A percentile compares a stretch with the other conserved stretches of the same genome.
Conservation (phyloP, 2,888 invertebrate genomes). For the Junonia oenone region DNA sequence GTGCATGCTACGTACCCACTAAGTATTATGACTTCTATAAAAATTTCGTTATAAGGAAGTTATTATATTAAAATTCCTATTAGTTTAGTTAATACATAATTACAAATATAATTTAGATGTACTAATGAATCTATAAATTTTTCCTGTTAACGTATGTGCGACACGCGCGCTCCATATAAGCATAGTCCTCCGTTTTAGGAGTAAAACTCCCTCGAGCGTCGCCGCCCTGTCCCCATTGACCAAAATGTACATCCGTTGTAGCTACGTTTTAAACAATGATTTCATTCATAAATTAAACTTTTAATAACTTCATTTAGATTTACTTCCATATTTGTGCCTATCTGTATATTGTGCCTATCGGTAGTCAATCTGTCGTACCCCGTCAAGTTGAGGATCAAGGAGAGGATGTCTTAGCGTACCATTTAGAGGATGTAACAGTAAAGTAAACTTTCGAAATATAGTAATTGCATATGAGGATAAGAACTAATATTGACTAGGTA, state of each 20-base stretch:
- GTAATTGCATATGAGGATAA: background rate
- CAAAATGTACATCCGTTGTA: background rate
- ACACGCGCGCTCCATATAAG: background rate
- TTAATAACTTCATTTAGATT: background rate
- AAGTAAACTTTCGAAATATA: background rate
- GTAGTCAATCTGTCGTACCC: no score
- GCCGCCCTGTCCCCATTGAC: background rate
- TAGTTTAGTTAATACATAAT: background rate
- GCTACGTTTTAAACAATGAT: background rate
- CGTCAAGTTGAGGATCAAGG: no score
- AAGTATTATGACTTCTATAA: no score
- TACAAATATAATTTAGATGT: background rate
- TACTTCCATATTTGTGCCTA: no score
- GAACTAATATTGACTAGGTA: slow-evolving; percentile 29
- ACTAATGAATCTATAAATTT: background rate
- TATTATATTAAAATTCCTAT: no score
- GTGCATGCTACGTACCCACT: no score
- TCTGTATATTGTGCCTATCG: no score
- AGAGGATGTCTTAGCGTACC: no score
- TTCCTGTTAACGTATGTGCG: background rate
- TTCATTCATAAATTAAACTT: background rate
- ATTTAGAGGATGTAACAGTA: background rate
- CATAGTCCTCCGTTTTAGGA: background rate
- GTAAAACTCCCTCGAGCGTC: background rate
- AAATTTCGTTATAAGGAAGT: no score